A percentile compares a stretch with the other conserved stretches of the same genome.
These are phyloP conservation scores for Tipula helvola DNA, from an alignment of 2,888 invertebrate genomes.

Conservation along the genomic window DNA sequence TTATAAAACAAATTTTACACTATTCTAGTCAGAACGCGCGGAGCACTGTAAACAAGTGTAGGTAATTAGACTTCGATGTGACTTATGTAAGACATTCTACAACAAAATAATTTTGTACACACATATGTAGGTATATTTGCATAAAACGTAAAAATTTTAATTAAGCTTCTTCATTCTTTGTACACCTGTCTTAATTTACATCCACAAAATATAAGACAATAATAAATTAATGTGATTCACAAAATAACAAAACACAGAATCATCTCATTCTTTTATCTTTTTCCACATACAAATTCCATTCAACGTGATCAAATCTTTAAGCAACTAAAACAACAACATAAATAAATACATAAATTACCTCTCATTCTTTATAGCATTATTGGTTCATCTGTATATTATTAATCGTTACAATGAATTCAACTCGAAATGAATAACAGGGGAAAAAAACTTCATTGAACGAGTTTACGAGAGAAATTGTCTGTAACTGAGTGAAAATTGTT, in stretches of 20 bases:
- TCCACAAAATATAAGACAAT: background rate
- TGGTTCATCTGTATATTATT: background rate
- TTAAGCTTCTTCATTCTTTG: background rate
- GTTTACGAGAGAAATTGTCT: background rate
- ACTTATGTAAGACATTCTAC: too few relatives aligned
- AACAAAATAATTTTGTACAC: too few relatives aligned
- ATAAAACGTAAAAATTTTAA: too few relatives aligned
- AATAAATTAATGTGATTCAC: background rate
- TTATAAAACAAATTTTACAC: too few relatives aligned
- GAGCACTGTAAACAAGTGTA: too few relatives aligned
- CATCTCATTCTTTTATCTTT: background rate
- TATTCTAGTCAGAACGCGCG: too few relatives aligned
- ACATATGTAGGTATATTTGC: too few relatives aligned
- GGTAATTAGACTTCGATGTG: too few relatives aligned
- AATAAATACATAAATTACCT: background rate
- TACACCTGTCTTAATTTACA: background rate
- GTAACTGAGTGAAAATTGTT: background rate
- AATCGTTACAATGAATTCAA: background rate
- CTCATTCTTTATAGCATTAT: background rate
- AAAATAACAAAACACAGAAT: background rate
- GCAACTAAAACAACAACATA: background rate
- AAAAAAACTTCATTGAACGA: background rate
- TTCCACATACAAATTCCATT: background rate
- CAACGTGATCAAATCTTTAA: background rate
- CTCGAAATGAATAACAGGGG: background rate